Evolutionary conservation across 2,113 vertebrate species (phyloP).

Genomic region (Cygnus atratus): DNA sequence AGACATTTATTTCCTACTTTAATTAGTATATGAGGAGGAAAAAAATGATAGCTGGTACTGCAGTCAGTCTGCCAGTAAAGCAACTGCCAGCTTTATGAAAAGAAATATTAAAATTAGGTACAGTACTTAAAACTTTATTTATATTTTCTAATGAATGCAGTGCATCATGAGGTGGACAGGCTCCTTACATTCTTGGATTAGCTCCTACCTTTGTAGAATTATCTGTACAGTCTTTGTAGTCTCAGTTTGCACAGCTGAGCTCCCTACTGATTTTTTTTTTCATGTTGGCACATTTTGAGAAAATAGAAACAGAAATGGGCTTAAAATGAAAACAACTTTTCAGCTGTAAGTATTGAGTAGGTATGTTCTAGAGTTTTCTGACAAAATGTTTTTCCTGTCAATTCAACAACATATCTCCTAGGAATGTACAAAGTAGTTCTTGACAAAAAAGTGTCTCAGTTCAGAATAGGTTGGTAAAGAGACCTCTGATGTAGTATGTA

Average conservation of each 20-base stretch:
- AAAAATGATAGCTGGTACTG: background rate
- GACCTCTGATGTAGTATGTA: background rate
- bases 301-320: background rate
- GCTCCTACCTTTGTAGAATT: background rate
- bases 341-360: background rate
- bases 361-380: background rate
- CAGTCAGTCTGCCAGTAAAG: background rate
- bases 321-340: background rate
- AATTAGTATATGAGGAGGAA: background rate
- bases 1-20: background rate
- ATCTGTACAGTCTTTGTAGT: background rate
- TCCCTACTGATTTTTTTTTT: background rate
- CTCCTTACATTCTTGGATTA: background rate
- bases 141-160: background rate
- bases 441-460: background rate
- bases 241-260: background rate
- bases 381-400: slow-evolving; percentile 8
- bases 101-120: background rate
- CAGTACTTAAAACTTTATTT: background rate
- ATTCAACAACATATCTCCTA: background rate
- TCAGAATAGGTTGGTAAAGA: background rate
- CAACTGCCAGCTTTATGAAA: background rate
- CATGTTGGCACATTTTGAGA: background rate
- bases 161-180: background rate
- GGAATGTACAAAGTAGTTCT: background rate